Evolutionary conservation across 2,113 vertebrate species (phyloP), one percentile per base, ranked within the genome.

Genomic region (Sinocyclocheilus anshuiensis): DNA sequence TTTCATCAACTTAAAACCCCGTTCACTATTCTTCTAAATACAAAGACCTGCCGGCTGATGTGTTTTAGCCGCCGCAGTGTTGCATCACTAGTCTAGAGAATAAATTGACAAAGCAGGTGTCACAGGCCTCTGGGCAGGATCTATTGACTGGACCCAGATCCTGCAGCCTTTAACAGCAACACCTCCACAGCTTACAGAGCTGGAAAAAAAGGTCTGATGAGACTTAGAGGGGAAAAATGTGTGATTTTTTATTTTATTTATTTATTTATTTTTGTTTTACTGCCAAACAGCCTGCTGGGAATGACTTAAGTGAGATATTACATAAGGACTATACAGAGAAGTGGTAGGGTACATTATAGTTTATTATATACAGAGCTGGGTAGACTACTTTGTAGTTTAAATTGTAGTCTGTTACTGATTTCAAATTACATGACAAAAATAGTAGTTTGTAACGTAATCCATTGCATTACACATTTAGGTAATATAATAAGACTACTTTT

Each of bases 121-220:
- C 81, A 82, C 86, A 42, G 63, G 83, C 78, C 55, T 87, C 13
- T 83, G 78, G 79, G 74, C 53, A 74, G 81, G 77, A 45, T 59
- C 86, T 85, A 78, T 85, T 89, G 86, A 87, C 76, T n/a, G 77
- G 79, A 71, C 13, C 65, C 45, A 33, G 74, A 61, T 59, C 81
- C 78, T 48, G 55, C n/a, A 65, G 59, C 89, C 89, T 90, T 89
- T 80, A 88, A 92, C 90, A 90, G 89, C 90, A 86, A 86, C 26
- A 71, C 84, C 55, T 86, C 53, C 48, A 84, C 81, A 78, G 69
- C 89, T 89, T 90, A 84, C 90, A 92, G 92, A 93, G 26, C 50
- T 42, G 88, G 88, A 90, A 82, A 88, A 69, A 87, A 91, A 88
- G 90, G 91, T 91, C 90, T 89, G 86, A 90, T 80, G 88, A 90